These are phyloP conservation scores for Ariopsis seemanni DNA, from an alignment of 2,113 vertebrate genomes.

Conservation along the genomic window DNA sequence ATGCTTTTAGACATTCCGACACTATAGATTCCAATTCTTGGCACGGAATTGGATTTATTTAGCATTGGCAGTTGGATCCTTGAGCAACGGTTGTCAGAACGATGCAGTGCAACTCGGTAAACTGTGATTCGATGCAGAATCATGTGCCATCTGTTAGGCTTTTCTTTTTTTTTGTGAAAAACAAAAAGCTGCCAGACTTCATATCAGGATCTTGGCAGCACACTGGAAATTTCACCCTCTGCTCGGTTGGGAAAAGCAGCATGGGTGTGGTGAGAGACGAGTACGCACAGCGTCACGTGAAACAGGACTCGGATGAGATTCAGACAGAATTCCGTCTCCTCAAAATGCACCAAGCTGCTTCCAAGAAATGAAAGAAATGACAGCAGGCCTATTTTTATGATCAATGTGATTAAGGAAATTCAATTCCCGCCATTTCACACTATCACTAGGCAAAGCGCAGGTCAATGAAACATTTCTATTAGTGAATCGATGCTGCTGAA, in stretches of 20 bases:
- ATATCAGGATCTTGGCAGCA: slow-evolving; percentile 13
- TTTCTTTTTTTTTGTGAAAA: background rate
- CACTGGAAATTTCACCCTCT: slow-evolving; percentile 8
- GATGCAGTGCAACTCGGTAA: slow-evolving; percentile 11
- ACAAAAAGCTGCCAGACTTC: slow-evolving; percentile 40
- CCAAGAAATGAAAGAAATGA: background rate
- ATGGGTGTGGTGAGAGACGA: slow-evolving; percentile 19
- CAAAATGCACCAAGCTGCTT: background rate
- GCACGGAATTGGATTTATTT: background rate
- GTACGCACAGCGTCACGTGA: background rate
- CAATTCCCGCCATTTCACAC: background rate
- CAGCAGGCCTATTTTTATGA: background rate
- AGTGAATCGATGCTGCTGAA: slow-evolving; percentile 9
- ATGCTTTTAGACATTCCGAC: background rate
- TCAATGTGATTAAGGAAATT: background rate
- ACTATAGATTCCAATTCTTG: background rate
- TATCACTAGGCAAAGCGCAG: background rate
- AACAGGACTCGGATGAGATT: background rate
- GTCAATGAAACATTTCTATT: slow-evolving; percentile 26
- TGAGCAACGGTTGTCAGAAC: slow-evolving; percentile 22
- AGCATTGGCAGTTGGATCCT: background rate
- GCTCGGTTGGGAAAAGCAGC: background rate
- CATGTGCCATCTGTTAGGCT: slow-evolving; percentile 23
- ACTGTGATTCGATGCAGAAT: slow-evolving; percentile 30
- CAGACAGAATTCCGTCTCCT: background rate